These are phyloP conservation scores for Eilema depressum DNA, from an alignment of 2,888 invertebrate genomes.

Conservation along the genomic window DNA sequence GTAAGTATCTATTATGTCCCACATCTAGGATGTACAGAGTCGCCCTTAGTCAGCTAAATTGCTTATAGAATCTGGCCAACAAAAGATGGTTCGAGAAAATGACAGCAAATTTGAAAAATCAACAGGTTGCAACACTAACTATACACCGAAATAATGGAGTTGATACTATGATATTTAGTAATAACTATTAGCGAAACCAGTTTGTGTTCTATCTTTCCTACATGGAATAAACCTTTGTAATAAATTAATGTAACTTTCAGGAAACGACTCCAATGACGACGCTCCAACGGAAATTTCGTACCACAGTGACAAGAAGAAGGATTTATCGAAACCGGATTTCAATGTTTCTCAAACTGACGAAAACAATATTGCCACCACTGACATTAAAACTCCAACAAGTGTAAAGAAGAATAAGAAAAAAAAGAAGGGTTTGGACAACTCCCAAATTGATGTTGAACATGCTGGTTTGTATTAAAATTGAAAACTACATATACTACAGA, in stretches of 20 bases:
- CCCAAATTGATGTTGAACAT: constrained; percentile 24
- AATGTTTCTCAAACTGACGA: constrained; percentile 21
- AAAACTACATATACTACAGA: neutral
- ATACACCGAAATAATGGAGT: too few relatives aligned
- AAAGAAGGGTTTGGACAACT: constrained; percentile 35
- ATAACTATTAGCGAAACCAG: too few relatives aligned
- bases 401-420: constrained; percentile 45
- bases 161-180: too few relatives aligned
- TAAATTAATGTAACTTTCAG: constrained; percentile 20
- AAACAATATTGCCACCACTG: neutral
- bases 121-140: too few relatives aligned
- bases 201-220: too few relatives aligned
- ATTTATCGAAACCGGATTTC: constrained; percentile 20
- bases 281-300: constrained; percentile 38
- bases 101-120: too few relatives aligned
- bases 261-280: constrained; percentile 21
- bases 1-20: constrained; percentile 3
- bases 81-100: too few relatives aligned
- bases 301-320: constrained; percentile 36
- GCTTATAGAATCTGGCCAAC: too few relatives aligned
- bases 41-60: too few relatives aligned
- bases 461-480: neutral
- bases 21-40: neutral
- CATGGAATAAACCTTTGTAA: neutral
- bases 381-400: constrained; percentile 27